These are phyloP conservation scores for Cheilosia pagana DNA, from an alignment of 2,888 invertebrate species.

Conservation along the genomic window DNA sequence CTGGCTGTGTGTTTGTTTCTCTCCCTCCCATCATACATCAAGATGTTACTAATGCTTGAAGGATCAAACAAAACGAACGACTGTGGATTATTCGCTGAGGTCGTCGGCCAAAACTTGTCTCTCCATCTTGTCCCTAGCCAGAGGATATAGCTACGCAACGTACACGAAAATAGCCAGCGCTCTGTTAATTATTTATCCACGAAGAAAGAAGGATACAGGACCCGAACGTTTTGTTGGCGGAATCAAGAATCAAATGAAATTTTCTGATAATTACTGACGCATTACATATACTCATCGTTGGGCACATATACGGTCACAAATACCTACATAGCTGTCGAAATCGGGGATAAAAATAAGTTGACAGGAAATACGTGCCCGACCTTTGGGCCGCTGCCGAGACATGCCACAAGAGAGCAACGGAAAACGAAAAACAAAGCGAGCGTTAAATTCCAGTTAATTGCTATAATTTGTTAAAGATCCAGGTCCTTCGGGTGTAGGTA, in stretches of 20 bases:
- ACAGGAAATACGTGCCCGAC: slow-evolving; percentile 50
- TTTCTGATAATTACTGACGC: slow-evolving; percentile 60
- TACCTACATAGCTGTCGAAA: slow-evolving; percentile 9
- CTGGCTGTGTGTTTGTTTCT: not conserved
- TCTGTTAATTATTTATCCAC: slow-evolving; percentile 60
- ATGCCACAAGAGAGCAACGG: slow-evolving; percentile 14
- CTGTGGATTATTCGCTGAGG: slow-evolving; percentile 68
- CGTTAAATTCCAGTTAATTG: slow-evolving; percentile 59
- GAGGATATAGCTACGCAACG: not conserved
- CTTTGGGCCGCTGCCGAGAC: slow-evolving; percentile 20
- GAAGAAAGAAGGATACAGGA: not conserved
- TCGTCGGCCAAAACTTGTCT: slow-evolving; percentile 53
- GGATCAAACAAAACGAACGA: slow-evolving; percentile 67
- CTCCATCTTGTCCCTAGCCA: slow-evolving; percentile 1
- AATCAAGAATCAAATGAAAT: slow-evolving; percentile 53
- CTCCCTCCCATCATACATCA: slow-evolving; percentile 34
- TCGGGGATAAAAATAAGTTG: slow-evolving; percentile 39
- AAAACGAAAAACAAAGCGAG: slow-evolving; percentile 27
- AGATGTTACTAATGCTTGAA: slow-evolving; percentile 59
- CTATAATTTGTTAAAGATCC: slow-evolving; percentile 63
- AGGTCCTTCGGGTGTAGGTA: not conserved
- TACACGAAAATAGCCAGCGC: slow-evolving; percentile 35
- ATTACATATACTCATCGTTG: slow-evolving; percentile 14
- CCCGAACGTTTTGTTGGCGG: slow-evolving; percentile 23
- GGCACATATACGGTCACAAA: not conserved